These are phyloP conservation scores for Mus spretus DNA, from an alignment of 2,797 vertebrate species.

Conservation along the genomic window DNA sequence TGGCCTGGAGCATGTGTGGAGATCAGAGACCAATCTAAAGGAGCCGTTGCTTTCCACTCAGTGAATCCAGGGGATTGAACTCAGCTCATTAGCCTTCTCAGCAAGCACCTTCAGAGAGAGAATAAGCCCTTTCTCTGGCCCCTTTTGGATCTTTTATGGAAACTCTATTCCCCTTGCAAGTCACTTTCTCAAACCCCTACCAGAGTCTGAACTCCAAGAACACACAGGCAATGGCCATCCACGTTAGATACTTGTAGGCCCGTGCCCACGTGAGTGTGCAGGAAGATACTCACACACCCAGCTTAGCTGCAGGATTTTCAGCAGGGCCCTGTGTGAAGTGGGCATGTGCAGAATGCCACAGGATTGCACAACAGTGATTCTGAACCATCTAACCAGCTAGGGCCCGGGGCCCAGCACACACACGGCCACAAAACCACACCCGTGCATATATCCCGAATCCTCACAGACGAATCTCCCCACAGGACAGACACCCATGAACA, in stretches of 20 bases:
- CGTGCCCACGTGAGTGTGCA: rapidly evolving
- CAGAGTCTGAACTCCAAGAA: neutral
- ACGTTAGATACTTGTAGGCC: rapidly evolving
- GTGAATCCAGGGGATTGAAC: neutral
- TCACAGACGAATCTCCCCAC: rapidly evolving
- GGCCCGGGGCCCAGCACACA: neutral
- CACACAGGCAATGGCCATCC: rapidly evolving
- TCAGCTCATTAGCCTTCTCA: neutral
- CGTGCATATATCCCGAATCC: neutral
- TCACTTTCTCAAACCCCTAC: neutral
- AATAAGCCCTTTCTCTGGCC: neutral
- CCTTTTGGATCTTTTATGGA: neutral
- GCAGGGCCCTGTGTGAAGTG: neutral
- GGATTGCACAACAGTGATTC: neutral
- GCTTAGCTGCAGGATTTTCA: rapidly evolving
- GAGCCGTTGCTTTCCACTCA: neutral
- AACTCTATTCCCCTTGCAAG: rapidly evolving
- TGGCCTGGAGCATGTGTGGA: neutral
- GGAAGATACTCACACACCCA: rapidly evolving
- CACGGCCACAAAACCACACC: no score
- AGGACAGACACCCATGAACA: rapidly evolving
- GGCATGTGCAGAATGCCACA: rapidly evolving
- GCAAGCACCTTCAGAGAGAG: neutral
- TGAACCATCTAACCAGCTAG: rapidly evolving
- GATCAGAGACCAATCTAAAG: neutral